Evolutionary conservation across 2,797 vertebrate species (phyloP).

Genomic region (Megaceryle alcyon): DNA sequence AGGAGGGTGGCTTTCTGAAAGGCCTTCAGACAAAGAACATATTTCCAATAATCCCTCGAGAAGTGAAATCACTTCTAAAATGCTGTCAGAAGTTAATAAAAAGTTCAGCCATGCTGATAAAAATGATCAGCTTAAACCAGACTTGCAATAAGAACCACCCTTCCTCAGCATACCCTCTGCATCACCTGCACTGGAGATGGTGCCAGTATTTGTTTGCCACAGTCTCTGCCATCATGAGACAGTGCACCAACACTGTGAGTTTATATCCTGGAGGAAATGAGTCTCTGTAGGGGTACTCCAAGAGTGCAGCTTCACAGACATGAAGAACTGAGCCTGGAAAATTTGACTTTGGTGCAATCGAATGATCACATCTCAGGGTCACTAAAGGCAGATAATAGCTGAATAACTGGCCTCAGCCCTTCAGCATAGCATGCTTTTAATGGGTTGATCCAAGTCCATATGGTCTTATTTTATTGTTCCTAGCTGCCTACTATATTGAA

Average conservation of each 20-base stretch:
- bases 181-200: background rate
- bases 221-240: background rate
- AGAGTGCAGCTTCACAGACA: background rate
- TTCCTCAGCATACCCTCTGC: background rate
- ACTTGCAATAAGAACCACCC: background rate
- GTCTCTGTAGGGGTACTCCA: background rate
- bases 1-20: background rate
- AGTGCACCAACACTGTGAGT: background rate
- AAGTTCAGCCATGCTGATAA: background rate
- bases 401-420: background rate
- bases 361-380: background rate
- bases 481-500: constrained; percentile 34
- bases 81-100: constrained; percentile 23
- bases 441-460: constrained; percentile 6
- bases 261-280: background rate
- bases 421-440: background rate
- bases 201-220: background rate
- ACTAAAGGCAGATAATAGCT: background rate
- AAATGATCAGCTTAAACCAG: background rate
- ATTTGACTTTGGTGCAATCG: background rate
- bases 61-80: constrained; percentile 11
- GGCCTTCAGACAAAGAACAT: background rate
- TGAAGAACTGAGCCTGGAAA: background rate
- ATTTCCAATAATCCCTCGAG: background rate
- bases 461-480: constrained; percentile 54